Evolutionary conservation across 2,888 invertebrate species (phyloP).

Genomic region (Microplitis manilae): DNA sequence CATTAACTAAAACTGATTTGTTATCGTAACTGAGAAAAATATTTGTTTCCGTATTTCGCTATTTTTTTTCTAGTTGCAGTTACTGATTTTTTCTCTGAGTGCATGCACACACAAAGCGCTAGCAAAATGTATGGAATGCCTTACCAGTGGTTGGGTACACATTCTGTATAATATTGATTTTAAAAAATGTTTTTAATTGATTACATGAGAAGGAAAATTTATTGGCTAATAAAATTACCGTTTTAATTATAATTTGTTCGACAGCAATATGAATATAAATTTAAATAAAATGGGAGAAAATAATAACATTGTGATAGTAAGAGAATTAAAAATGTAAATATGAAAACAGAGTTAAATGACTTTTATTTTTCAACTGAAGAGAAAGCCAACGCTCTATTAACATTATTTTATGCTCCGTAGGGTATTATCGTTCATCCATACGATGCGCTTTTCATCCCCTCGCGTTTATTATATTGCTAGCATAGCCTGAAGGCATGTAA

Average conservation of each 20-base stretch:
- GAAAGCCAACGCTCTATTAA: slow-evolving; percentile 21
- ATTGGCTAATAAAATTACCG: not conserved
- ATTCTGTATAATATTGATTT: not conserved
- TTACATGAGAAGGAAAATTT: not conserved
- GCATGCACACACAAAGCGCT: too few species aligned
- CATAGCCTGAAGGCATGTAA: not conserved
- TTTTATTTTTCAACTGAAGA: not conserved
- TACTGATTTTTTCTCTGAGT: too few species aligned
- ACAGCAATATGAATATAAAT: slow-evolving; percentile 9
- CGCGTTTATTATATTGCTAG: slow-evolving; percentile 1
- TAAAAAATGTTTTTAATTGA: not conserved
- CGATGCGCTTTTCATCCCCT: slow-evolving; percentile 10
- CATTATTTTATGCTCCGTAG: slow-evolving; percentile 16
- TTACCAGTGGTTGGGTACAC: not conserved
- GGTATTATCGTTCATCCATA: slow-evolving; percentile 10
- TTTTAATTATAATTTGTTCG: not conserved
- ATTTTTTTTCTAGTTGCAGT: too few species aligned
- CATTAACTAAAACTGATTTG: too few species aligned
- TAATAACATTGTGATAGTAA: not conserved
- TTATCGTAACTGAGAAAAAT: too few species aligned
- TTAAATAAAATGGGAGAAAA: not conserved
- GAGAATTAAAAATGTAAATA: slow-evolving; percentile 13
- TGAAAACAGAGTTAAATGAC: not conserved
- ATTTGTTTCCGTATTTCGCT: too few species aligned
- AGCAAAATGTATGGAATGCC: too few species aligned